A percentile compares a stretch with the other conserved stretches of the same genome.
These are phyloP conservation scores for Syritta pipiens DNA, from an alignment of 2,888 invertebrate genomes.

Conservation along the genomic window DNA sequence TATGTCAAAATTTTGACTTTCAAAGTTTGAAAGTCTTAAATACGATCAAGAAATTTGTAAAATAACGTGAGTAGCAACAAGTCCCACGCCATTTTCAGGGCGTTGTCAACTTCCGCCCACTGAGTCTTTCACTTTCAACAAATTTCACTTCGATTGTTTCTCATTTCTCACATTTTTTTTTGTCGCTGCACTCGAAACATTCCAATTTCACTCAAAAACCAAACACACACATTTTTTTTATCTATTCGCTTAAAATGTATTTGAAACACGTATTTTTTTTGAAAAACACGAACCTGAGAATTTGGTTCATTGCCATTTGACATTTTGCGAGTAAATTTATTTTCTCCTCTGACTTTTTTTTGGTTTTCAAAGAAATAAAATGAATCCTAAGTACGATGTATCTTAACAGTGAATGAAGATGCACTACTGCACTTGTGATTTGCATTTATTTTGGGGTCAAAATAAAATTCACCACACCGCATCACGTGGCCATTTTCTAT, in stretches of 20 bases:
- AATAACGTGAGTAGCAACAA: too few relatives aligned
- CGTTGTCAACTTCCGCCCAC: too few relatives aligned
- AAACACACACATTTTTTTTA: not conserved
- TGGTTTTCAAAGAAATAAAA: not conserved
- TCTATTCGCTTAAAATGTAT: too few relatives aligned
- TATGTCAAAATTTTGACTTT: too few relatives aligned
- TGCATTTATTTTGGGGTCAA: conserved; percentile 17
- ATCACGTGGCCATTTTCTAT: too few relatives aligned
- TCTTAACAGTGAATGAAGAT: not conserved
- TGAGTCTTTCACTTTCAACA: too few relatives aligned
- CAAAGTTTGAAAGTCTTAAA: too few relatives aligned
- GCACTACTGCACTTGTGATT: not conserved
- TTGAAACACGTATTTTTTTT: not conserved
- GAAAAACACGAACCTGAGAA: conserved; percentile 31
- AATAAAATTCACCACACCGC: too few relatives aligned
- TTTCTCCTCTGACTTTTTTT: not conserved
- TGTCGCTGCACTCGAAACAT: not conserved
- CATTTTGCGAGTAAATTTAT: conserved; percentile 13
- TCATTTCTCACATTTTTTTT: not conserved
- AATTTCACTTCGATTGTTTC: not conserved
- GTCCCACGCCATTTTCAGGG: too few relatives aligned
- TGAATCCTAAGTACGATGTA: not conserved
- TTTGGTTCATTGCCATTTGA: conserved; percentile 37
- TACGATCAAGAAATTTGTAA: too few relatives aligned
- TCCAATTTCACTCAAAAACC: not conserved